Conservation (phyloP, 2,888 invertebrate species). For the Perizoma flavofasciatum region DNA sequence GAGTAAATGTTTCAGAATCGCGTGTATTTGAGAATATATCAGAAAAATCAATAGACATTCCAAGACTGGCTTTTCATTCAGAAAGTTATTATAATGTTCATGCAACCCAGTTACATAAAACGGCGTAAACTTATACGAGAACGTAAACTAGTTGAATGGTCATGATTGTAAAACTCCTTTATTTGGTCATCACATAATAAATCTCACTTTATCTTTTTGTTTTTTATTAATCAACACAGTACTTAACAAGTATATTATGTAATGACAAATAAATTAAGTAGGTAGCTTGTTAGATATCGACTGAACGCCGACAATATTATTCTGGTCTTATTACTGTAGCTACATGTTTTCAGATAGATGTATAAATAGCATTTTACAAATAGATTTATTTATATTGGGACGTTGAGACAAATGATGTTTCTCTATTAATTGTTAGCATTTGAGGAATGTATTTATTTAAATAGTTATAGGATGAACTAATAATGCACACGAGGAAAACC, state of each 20-base stretch:
- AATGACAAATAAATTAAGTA: slow-evolving; percentile 47
- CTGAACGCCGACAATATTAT: slow-evolving; percentile 78
- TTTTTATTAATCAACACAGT: slow-evolving; percentile 42
- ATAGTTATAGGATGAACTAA: slow-evolving; percentile 18
- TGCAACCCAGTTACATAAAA: neutral
- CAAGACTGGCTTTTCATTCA: slow-evolving; percentile 33
- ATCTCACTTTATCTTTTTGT: slow-evolving; percentile 35
- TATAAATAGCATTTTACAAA: slow-evolving; percentile 40
- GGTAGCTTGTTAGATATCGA: slow-evolving; percentile 67
- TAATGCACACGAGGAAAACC: slow-evolving; percentile 6
- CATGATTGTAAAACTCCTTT: no score
- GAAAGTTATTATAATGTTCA: slow-evolving; percentile 6
- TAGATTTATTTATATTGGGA: slow-evolving; percentile 33
- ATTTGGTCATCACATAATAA: no score
- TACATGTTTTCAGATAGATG: slow-evolving; percentile 54
- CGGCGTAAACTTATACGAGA: no score
- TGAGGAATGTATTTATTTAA: slow-evolving; percentile 57
- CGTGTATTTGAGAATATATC: slow-evolving; percentile 25
- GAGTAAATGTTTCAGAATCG: slow-evolving; percentile 31
- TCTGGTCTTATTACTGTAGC: slow-evolving; percentile 69
- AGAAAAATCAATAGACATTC: slow-evolving; percentile 62
- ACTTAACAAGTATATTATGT: slow-evolving; percentile 57
- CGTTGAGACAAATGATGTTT: slow-evolving; percentile 49
- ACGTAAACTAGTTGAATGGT: no score
- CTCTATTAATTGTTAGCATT: slow-evolving; percentile 60